Conservation (phyloP, 2,113 vertebrate genomes). For the Tetrao urogallus region DNA sequence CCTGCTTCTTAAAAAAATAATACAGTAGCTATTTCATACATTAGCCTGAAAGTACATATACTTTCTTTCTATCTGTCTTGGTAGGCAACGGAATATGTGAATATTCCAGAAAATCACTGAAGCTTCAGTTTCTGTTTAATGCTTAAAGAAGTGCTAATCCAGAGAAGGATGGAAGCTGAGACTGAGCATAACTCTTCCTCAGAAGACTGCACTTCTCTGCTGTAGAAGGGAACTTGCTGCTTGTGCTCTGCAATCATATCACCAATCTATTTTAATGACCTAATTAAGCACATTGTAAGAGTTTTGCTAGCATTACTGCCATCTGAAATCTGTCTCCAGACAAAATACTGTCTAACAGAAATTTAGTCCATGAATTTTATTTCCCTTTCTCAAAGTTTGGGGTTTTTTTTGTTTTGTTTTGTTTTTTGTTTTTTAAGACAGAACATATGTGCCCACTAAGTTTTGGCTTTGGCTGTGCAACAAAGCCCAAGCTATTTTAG, state of each 20-base stretch:
- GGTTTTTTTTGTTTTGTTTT: background rate
- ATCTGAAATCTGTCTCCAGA: background rate
- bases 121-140: background rate
- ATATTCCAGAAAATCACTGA: background rate
- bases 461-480: background rate
- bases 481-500: background rate
- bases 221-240: background rate
- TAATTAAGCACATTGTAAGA: background rate
- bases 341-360: background rate
- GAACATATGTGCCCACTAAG: background rate
- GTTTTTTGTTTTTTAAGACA: fast-evolving
- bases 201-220: background rate
- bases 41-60: background rate
- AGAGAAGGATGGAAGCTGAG: background rate
- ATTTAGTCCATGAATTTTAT: background rate
- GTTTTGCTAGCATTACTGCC: background rate
- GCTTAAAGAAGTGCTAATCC: background rate
- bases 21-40: background rate
- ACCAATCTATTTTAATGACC: slow-evolving; percentile 5
- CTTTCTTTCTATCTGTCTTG: background rate
- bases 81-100: background rate
- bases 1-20: background rate
- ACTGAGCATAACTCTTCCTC: background rate
- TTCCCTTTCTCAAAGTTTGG: background rate
- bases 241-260: background rate